Percentiles rank a stretch among this genome's conserved stretches.
phyloP scores from a whole-genome alignment of 2,113 vertebrate genomes.

The Gallinago undulata region DNA sequence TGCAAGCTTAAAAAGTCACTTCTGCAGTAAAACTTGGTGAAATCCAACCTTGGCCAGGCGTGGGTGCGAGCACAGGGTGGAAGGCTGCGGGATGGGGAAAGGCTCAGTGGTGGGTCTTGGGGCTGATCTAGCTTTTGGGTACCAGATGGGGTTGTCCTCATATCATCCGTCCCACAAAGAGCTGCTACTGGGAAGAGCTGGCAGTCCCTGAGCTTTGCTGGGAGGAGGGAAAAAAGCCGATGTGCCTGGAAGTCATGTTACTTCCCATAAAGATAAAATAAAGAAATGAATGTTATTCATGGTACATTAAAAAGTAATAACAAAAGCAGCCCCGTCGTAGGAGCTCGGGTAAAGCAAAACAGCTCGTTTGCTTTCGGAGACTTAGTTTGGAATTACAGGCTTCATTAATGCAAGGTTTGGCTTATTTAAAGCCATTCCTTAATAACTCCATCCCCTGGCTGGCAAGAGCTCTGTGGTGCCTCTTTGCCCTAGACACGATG shows the following conservation, averaged over 20 bases:
- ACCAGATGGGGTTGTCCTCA: not conserved
- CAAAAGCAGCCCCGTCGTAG: not conserved
- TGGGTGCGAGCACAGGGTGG: accelerated
- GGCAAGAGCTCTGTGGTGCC: not conserved
- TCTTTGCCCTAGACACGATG: not conserved
- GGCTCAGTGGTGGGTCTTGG: not conserved
- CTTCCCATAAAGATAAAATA: not conserved
- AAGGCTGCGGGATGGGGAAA: not conserved
- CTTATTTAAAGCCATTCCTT: slow-evolving; percentile 74
- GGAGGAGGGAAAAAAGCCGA: not conserved
- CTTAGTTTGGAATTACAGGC: slow-evolving; percentile 74
- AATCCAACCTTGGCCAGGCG: not conserved
- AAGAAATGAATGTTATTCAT: slow-evolving; percentile 14
- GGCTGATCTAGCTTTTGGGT: not conserved
- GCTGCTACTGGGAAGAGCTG: not conserved
- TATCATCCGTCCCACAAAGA: not conserved
- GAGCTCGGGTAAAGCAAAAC: slow-evolving; percentile 35
- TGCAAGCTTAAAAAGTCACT: not conserved
- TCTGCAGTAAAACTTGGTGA: not conserved
- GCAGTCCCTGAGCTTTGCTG: accelerated
- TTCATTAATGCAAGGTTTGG: slow-evolving; percentile 73
- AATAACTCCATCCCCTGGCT: slow-evolving; percentile 34
- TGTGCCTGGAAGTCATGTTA: not conserved
- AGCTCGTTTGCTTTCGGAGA: slow-evolving; percentile 68
- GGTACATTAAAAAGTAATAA: slow-evolving; percentile 73